Evolutionary conservation across 1,140 invertebrate species (phyloP).

Genomic region (Anoplophora glabripennis): DNA sequence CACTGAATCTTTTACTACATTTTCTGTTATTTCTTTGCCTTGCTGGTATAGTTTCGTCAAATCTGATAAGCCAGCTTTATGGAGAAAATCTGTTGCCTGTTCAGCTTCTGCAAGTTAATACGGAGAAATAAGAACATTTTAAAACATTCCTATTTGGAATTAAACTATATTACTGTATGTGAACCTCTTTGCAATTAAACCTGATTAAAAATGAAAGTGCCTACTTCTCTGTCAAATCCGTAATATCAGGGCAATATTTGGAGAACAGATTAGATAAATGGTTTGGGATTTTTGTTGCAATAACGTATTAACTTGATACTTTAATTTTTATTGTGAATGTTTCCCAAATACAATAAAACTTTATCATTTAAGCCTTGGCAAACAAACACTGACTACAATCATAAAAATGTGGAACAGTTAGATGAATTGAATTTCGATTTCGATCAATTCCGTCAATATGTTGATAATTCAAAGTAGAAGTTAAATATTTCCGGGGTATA

Average conservation of each 20-base stretch:
- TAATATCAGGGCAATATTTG: not conserved
- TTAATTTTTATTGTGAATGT: not conserved
- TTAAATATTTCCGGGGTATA: too few relatives aligned
- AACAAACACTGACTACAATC: too few relatives aligned
- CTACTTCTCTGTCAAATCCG: not conserved
- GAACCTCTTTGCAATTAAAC: too few relatives aligned
- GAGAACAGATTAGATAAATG: not conserved
- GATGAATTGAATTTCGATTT: too few relatives aligned
- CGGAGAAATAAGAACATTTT: not conserved
- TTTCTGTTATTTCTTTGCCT: conserved; percentile 59
- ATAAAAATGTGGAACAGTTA: too few relatives aligned
- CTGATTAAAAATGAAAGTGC: too few relatives aligned
- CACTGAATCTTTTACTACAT: conserved; percentile 57
- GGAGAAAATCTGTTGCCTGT: conserved; percentile 44
- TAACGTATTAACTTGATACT: not conserved
- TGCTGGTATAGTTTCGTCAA: conserved; percentile 59
- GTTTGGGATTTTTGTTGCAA: not conserved
- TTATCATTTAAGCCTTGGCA: too few relatives aligned
- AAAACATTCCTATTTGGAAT: not conserved
- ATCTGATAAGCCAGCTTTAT: conserved; percentile 57
- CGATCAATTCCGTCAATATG: too few relatives aligned
- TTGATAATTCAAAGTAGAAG: too few relatives aligned
- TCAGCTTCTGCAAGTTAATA: conserved; percentile 39
- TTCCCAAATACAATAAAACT: too few relatives aligned
- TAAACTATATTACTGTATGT: not conserved